Base-by-base conservation (phyloP, 2,888 invertebrate genomes). In the Gisinianus flammeolus region DNA sequence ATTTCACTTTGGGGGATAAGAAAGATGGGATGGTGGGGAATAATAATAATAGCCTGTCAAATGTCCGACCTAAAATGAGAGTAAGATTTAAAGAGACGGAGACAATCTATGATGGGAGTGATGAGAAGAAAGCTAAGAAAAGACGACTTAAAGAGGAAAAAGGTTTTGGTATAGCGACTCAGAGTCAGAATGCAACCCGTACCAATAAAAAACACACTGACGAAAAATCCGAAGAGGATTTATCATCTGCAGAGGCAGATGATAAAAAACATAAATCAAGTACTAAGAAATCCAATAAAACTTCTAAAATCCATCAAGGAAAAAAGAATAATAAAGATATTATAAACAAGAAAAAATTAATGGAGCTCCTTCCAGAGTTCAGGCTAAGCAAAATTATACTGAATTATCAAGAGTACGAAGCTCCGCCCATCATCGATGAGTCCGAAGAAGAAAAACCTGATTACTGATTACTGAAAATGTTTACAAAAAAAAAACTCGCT, bases 351-450 rank as follows among this genome's bases (percentile, higher is more conserved):
- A 12, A 44, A 12, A 44, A 44, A 19, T 6, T 44, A 19, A 19
- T 16, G 8, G 44, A 44, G 19, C 44, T 44, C 44, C 44, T 44
- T 19, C 44, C 44, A 2, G 19, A 44, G 19, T 16, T 44, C 8
- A 12, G 12, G 6, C 16, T 16, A 19, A 44, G 19, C 6, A 44
- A 44, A 44, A 19, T 44, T 16, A 19, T 44, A 2, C 44, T 44
- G 16, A 44, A 64, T 16, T 64, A 64, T 26, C 64, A 64, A 26
- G 64, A 64, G 64, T 64, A 64, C 16, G 64, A 64, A 26, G 64
- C 64, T 3, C 26, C 64, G 16, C 64, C 28, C 10, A 28, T 16
- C 28, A 28, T 16, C 10, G 64, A 26, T 26, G 26, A 64, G 6
- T 24, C 24, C 8, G 5, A 26, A 26, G 16, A 24, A 26, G 64